phyloP scores from a whole-genome alignment of 1,140 invertebrate species.

The Caenorhabditis tropicalis region DNA sequence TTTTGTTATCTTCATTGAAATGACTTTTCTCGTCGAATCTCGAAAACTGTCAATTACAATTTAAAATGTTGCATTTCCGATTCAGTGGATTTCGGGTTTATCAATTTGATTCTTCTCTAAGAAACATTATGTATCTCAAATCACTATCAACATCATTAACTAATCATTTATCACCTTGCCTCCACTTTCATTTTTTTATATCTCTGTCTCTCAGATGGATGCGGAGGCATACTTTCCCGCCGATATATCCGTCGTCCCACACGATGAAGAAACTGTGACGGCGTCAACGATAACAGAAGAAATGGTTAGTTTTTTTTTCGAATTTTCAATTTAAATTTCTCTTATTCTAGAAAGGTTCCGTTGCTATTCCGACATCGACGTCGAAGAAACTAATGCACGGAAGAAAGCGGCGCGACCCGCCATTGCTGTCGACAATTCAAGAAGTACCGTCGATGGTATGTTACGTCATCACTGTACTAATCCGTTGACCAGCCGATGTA shows the following conservation, averaged over 20 bases:
- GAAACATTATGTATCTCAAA: slow-evolving; percentile 4
- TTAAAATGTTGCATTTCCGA: too few species aligned
- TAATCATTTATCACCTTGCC: slow-evolving; percentile 7
- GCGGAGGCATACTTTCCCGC: slow-evolving; percentile 38
- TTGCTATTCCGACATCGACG: background rate
- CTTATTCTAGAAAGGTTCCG: background rate
- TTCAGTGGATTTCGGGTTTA: background rate
- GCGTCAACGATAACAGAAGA: background rate
- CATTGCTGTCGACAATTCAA: background rate
- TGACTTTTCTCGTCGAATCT: too few species aligned
- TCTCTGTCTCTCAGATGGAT: slow-evolving; percentile 26
- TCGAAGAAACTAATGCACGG: slow-evolving; percentile 6
- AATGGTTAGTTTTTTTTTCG: background rate
- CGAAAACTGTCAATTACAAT: too few species aligned
- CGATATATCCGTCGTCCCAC: slow-evolving; percentile 25
- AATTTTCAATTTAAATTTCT: background rate
- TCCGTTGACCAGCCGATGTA: background rate
- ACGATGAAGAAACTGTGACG: slow-evolving; percentile 30
- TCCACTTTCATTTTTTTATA: slow-evolving; percentile 22
- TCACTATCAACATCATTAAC: slow-evolving; percentile 32
- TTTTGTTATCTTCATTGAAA: background rate
- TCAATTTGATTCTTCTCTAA: background rate
- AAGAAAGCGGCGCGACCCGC: background rate
- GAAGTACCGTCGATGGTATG: slow-evolving; percentile 23
- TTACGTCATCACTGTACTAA: background rate